Evolutionary conservation across 2,113 vertebrate genomes (phyloP), one percentile per base, ranked within the genome.

Genomic region (Gadus chalcogrammus): DNA sequence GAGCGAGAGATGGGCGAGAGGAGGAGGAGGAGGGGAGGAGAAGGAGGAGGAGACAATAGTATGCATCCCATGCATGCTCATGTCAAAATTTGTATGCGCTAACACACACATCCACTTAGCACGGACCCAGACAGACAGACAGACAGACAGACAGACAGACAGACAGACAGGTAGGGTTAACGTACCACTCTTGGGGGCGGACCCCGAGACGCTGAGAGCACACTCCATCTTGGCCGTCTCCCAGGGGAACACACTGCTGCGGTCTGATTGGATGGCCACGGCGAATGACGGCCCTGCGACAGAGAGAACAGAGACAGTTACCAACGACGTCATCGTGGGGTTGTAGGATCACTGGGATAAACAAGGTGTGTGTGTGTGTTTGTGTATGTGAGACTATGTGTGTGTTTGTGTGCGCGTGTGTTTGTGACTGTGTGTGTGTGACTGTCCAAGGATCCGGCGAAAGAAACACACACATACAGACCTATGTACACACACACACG

Each of bases 211-310:
- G 12, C 91, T 89, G 72, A 98, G 1, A 13, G 89, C 90, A 48
- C 97, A 99, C 77, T 93, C 89, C 83, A 98, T 74, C 64, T 94
- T 95, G 83, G 94, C 93, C 0, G 95, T 93, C 58, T 97, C 96
- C 52, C 94, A 94, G 16, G 93, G 94, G 88, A 91, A 93, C 75
- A 98, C 83, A 0, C 86, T 94, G 0, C 79, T 90, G 22, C 82
- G 89, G 84, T 96, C 94, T 0, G 94, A 95, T 42, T 90, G 87
- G 82, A 96, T 92, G 0, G 90, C 91, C 61, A 94, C 91, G 42
- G 93, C 91, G 81, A 97, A 98, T 17, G 91, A 74, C 0, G 95
- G 95, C 75, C 94, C 97, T 99, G 77, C 20, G 74, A 84, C 16
- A 67, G 5, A 71, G 76, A 75, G 13, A 55, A 35, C 31, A 35